Evolutionary conservation across 2,113 vertebrate species (phyloP), one percentile per base, ranked within the genome.

Genomic region (Psammodynastes pulverulentus): DNA sequence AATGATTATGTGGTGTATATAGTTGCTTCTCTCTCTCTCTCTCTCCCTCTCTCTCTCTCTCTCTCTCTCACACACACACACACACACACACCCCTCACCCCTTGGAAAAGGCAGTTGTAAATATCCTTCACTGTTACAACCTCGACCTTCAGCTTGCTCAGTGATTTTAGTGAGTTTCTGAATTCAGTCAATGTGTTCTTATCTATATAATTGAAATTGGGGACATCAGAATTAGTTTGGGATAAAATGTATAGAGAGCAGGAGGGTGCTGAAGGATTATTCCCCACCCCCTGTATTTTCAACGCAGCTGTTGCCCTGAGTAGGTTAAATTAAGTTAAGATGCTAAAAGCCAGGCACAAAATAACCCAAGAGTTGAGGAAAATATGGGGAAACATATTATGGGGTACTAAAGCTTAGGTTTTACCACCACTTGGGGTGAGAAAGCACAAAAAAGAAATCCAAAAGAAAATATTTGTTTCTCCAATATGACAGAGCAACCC

Each of bases 61-160:
- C 19, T 29, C 5, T 24, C 21, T 8, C 39, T 9, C n/a, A n/a
- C n/a, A n/a, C n/a, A n/a, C n/a, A n/a, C n/a, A n/a, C n/a, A n/a
- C n/a, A n/a, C n/a, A n/a, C n/a, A n/a, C n/a, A n/a, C n/a, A n/a
- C n/a, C 24, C 23, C 93, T 86, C 79, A 8, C 84, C 0, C 54
- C 90, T 90, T 67, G 34, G 94, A 87, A 94, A 58, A 94, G 95
- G 93, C 94, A 93, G 85, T 89, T 88, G 88, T 87, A 17, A 89
- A 88, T 53, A 93, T 92, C 92, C 84, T 95, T 96, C 93, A 52
- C 8, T 52, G 58, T 91, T 0, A 0, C 39, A 15, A 48, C 87
- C 90, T 87, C 93, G 86, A 95, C 92, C 95, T 95, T 94, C 67
- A 87, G 92, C 94, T 29, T 48, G 88, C 87, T 88, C 0, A 0